Evolutionary conservation across 2,888 invertebrate species (phyloP).

Genomic region (Trichopoda pennipes): DNA sequence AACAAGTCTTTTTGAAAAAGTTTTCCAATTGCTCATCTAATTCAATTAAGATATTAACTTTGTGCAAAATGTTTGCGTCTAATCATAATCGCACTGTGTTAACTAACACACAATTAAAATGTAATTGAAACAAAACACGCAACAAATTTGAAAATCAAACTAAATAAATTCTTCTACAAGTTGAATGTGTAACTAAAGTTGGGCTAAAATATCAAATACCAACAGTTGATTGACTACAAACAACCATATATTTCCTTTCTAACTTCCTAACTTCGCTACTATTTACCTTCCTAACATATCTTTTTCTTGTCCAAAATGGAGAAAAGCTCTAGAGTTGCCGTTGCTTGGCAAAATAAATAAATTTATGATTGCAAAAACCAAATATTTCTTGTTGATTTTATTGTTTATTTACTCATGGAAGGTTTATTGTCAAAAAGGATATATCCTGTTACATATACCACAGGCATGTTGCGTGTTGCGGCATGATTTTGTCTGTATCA

Average conservation of each 20-base stretch:
- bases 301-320: background rate
- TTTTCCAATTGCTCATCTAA: slow-evolving; percentile 47
- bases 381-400: slow-evolving; percentile 1
- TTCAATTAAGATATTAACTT: slow-evolving; percentile 65
- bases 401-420: background rate
- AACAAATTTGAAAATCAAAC: slow-evolving; percentile 30
- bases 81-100: slow-evolving; percentile 19
- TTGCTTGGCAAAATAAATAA: slow-evolving; percentile 81
- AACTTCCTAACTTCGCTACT: background rate
- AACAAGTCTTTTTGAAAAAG: slow-evolving; percentile 50
- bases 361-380: slow-evolving; percentile 34
- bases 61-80: slow-evolving; percentile 44
- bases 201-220: slow-evolving; percentile 20
- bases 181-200: slow-evolving; percentile 30
- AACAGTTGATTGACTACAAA: slow-evolving; percentile 11
- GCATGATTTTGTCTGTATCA: slow-evolving; percentile 52
- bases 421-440: slow-evolving; percentile 15
- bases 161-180: slow-evolving; percentile 12
- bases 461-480: slow-evolving; percentile 44
- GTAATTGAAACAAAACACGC: slow-evolving; percentile 45
- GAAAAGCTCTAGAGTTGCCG: slow-evolving; percentile 68
- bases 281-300: background rate
- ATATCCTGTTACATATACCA: background rate
- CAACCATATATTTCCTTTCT: slow-evolving; percentile 25
- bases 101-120: slow-evolving; percentile 9